Percentiles rank a stretch among this genome's conserved stretches.
Evolutionary conservation across 2,888 invertebrate species (phyloP).

Genomic region (Fabriciana adippe): DNA sequence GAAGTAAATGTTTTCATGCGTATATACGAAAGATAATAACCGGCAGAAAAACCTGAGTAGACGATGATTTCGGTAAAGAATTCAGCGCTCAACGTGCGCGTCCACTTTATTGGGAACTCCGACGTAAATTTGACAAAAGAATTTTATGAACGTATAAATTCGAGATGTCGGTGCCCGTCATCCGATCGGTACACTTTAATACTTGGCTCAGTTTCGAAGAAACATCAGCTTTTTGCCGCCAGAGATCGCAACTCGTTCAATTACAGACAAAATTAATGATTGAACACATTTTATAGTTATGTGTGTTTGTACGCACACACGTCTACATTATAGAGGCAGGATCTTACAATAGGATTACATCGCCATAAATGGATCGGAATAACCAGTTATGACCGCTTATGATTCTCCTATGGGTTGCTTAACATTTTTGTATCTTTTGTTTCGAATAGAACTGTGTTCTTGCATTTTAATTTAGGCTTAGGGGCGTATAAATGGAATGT

Average conservation of each 20-base stretch:
- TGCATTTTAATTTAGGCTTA: conserved; percentile 77
- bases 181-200: conserved; percentile 68
- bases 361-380: conserved; percentile 70
- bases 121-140: conserved; percentile 80
- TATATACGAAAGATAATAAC: conserved; percentile 64
- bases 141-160: conserved; percentile 80
- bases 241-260: conserved; percentile 71
- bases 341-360: conserved; percentile 77
- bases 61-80: conserved; percentile 76
- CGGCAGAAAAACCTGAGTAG: conserved; percentile 62
- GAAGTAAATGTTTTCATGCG: conserved; percentile 46
- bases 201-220: conserved; percentile 64
- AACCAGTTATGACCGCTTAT: conserved; percentile 79
- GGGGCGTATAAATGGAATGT: conserved; percentile 41
- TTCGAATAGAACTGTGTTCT: conserved; percentile 68
- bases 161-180: conserved; percentile 59
- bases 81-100: conserved; percentile 50
- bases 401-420: conserved; percentile 66
- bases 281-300: conserved; percentile 71
- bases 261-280: conserved; percentile 80
- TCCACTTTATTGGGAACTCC: conserved; percentile 68
- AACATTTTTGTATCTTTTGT: conserved; percentile 77
- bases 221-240: conserved; percentile 68
- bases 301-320: conserved; percentile 41
- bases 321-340: conserved; percentile 40